Conservation (phyloP, 2,113 vertebrate genomes). For the Psammodynastes pulverulentus region DNA sequence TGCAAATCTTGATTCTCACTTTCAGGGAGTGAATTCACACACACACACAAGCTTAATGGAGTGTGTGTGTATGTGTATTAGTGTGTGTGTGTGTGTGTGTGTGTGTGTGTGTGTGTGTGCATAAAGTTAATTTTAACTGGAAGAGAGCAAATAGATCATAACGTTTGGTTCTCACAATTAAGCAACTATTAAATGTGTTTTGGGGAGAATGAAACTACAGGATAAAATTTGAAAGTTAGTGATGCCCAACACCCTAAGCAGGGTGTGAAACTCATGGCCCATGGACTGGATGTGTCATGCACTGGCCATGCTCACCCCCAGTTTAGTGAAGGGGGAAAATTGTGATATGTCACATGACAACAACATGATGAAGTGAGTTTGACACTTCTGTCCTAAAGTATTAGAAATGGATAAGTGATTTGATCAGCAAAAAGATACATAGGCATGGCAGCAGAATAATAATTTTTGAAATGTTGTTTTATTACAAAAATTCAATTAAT, state of each 20-base stretch:
- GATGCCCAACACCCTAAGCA: too few species aligned
- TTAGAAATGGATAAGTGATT: not conserved
- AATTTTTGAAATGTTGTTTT: not conserved
- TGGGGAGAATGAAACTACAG: not conserved
- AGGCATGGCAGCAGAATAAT: not conserved
- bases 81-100: too few species aligned
- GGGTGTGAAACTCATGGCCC: too few species aligned
- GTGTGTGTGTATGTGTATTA: too few species aligned
- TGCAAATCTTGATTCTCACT: not conserved
- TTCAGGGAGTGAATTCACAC: not conserved
- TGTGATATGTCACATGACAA: too few species aligned
- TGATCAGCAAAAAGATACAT: not conserved
- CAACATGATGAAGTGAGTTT: too few species aligned
- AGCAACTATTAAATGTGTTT: not conserved
- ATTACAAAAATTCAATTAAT: not conserved
- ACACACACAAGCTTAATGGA: too few species aligned
- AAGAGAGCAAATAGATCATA: not conserved
- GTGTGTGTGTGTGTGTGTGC: too few species aligned
- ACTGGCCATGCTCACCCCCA: fast-evolving
- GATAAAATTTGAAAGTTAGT: not conserved
- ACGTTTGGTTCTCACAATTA: not conserved
- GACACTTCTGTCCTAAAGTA: not conserved
- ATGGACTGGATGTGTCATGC: too few species aligned
- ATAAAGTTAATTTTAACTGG: not conserved
- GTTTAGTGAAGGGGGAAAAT: too few species aligned